phyloP scores from a whole-genome alignment of 2,113 vertebrate species.

The Rhinichthys klamathensis region DNA sequence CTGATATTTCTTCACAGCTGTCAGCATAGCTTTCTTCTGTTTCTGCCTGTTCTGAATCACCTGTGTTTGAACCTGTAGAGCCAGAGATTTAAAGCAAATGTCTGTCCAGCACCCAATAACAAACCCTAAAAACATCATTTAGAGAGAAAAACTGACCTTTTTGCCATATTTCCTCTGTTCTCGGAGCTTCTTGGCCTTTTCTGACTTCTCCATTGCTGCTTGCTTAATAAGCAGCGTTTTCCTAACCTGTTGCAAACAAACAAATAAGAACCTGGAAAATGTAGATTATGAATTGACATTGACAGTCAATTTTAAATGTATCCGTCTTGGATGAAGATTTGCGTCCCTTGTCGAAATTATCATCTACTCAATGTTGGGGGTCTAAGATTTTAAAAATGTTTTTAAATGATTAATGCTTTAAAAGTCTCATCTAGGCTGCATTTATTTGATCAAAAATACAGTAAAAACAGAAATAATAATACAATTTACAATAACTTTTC shows the following conservation, averaged over 20 bases:
- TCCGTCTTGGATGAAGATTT: neutral
- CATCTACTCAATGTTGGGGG: neutral
- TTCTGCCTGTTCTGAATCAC: slow-evolving; percentile 94
- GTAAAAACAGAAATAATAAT: neutral
- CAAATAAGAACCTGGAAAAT: neutral
- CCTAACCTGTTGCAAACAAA: slow-evolving; percentile 76
- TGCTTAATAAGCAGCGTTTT: slow-evolving; percentile 92
- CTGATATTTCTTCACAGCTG: slow-evolving; percentile 94
- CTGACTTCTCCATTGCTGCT: slow-evolving; percentile 87
- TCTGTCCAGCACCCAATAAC: neutral
- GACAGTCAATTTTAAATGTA: neutral
- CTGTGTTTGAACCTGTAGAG: slow-evolving; percentile 88
- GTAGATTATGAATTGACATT: neutral
- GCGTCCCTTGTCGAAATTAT: neutral
- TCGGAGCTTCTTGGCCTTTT: slow-evolving; percentile 94
- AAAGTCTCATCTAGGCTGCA: neutral
- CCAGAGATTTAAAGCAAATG: slow-evolving; percentile 21
- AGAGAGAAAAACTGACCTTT: slow-evolving; percentile 78
- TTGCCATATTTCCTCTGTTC: slow-evolving; percentile 96
- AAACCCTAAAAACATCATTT: too few species aligned
- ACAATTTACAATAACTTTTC: neutral
- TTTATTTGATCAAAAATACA: neutral
- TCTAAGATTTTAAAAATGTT: too few species aligned
- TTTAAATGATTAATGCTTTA: too few species aligned
- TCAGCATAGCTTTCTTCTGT: slow-evolving; percentile 93